Evolutionary conservation across 1,140 invertebrate species (phyloP), one percentile per base, ranked within the genome.

Genomic region (Aporrectodea caliginosa): DNA sequence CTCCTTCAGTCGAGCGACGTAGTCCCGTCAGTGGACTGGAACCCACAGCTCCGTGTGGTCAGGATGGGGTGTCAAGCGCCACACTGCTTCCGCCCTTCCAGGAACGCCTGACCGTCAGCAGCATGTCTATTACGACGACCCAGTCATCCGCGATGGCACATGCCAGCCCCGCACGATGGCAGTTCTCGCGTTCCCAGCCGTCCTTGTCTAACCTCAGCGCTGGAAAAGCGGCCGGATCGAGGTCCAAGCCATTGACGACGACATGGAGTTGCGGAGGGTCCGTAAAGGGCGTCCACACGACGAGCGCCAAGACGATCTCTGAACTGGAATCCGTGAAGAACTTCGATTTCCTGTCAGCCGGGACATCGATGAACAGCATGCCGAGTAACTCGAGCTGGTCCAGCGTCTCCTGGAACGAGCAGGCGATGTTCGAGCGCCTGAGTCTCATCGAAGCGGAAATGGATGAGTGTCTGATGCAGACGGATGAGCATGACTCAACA

Each of bases 381-480:
- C 35, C 35, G 12, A 79, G 32, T 74, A 58, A 58, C 27, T 34
- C 35, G 75, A 35, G n/a, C 32, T 35, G 22, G 12, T 70, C n/a
- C 12, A 73, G 34, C 33, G 71, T 6, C 32, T 14, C 73, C 22
- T 79, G 78, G 78, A 75, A 71, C 35, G 78, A 79, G 16, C 77
- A 69, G 30, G 72, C 30, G 12, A 81, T 81, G 16, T 34, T 81
- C 29, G 80, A 79, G 27, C 79, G 74, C 74, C 71, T 81, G 1
- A 79, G 77, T 58, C 71, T 73, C 70, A 81, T 81, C 69, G 80
- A 81, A 58, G 33, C 83, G 73, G 86, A 86, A 81, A 86, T 86
- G 85, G 85, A 86, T 35, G 82, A 81, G 43, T 85, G 83, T 73
- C 74, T 86, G 16, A 73, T 74, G 71, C 6, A 58, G 43, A 12